A percentile compares a stretch with the other conserved stretches of the same genome.
phyloP scores from a whole-genome alignment of 2,888 invertebrate genomes.

The Spisula solida region DNA sequence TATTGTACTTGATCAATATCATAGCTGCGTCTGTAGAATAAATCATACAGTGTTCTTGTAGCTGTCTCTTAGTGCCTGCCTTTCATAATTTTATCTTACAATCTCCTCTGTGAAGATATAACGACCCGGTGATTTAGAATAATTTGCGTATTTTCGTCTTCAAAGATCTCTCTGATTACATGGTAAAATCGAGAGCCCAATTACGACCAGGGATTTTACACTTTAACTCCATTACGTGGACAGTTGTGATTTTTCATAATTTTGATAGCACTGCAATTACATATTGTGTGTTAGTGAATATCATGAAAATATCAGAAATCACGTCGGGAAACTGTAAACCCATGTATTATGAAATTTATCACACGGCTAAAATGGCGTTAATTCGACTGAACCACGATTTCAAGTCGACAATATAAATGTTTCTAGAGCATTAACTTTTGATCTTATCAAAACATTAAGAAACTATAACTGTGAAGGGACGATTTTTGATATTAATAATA shows the following conservation, averaged over 20 bases:
- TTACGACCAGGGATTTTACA: conserved; percentile 52
- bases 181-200: conserved; percentile 31
- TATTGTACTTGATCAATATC: conserved; percentile 59
- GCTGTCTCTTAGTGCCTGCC: conserved; percentile 53
- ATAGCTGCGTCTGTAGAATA: conserved; percentile 60
- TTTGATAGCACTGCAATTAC: conserved; percentile 47
- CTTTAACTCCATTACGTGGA: conserved; percentile 62
- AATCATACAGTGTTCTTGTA: conserved; percentile 62
- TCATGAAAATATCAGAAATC: conserved; percentile 41
- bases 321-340: conserved; percentile 13
- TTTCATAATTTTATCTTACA: conserved; percentile 67
- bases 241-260: conserved; percentile 63
- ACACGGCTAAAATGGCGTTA: background rate
- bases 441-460: conserved; percentile 14
- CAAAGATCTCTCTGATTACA: conserved; percentile 53
- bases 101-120: conserved; percentile 58
- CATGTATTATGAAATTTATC: conserved; percentile 7
- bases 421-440: background rate
- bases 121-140: conserved; percentile 66
- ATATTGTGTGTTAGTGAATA: conserved; percentile 14
- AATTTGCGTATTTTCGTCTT: conserved; percentile 65
- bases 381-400: conserved; percentile 14
- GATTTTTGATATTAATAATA: background rate
- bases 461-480: background rate
- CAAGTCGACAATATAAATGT: conserved; percentile 4